A percentile compares a stretch with the other conserved stretches of the same genome.
These are phyloP conservation scores for Xyliphius kryptos DNA, from an alignment of 2,113 vertebrate genomes.

Conservation along the genomic window DNA sequence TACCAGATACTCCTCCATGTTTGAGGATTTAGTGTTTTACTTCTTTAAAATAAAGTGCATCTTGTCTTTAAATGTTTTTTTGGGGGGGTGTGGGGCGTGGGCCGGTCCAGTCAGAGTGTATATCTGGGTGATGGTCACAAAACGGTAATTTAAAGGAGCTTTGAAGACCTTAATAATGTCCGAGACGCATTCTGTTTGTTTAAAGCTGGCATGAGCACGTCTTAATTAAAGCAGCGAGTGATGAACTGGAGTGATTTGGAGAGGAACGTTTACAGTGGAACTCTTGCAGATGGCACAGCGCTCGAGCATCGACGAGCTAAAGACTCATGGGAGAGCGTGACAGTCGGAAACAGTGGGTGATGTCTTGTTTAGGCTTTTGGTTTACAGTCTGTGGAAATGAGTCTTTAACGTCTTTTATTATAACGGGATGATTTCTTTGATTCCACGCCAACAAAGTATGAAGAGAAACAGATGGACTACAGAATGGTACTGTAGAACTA, in stretches of 20 bases:
- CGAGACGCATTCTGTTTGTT: background rate
- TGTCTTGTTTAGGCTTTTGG: background rate
- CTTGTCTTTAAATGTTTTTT: too few relatives aligned
- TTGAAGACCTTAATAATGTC: background rate
- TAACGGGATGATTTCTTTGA: too few relatives aligned
- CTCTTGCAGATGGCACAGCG: background rate
- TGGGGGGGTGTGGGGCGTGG: too few relatives aligned
- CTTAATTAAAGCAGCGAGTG: conserved; percentile 64
- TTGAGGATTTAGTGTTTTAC: too few relatives aligned
- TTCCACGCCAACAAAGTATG: too few relatives aligned
- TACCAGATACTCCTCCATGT: too few relatives aligned
- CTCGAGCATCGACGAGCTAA: background rate
- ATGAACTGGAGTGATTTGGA: conserved; percentile 34
- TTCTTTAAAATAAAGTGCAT: too few relatives aligned
- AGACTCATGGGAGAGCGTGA: background rate
- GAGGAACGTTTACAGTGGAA: background rate
- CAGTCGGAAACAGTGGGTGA: conserved; percentile 10
- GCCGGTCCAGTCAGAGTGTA: too few relatives aligned
- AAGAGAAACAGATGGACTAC: too few relatives aligned
- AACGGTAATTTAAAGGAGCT: too few relatives aligned
- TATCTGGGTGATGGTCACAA: too few relatives aligned
- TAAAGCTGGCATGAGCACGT: conserved; percentile 42
- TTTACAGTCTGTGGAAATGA: background rate
- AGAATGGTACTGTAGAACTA: too few relatives aligned
- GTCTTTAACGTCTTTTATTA: background rate